Evolutionary conservation across 2,113 vertebrate species (phyloP).

Genomic region (Brachypodius melanocephalos): DNA sequence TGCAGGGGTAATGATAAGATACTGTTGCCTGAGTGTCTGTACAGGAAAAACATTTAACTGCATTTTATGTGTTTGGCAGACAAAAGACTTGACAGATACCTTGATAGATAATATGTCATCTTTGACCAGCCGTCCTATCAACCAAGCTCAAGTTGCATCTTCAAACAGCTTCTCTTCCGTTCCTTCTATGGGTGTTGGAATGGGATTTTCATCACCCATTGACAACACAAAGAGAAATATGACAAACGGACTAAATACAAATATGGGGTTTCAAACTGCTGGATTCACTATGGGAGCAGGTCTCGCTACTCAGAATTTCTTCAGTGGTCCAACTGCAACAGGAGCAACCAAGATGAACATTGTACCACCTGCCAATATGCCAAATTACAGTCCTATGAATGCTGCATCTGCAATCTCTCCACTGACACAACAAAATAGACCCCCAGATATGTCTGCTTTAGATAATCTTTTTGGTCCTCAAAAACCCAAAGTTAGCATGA

Average conservation of each 20-base stretch:
- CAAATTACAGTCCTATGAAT: conserved; percentile 81
- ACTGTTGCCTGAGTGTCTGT: background rate
- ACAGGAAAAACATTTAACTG: background rate
- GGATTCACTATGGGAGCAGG: conserved; percentile 79
- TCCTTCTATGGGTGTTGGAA: conserved; percentile 70
- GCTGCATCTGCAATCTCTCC: conserved; percentile 61
- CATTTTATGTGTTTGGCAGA: conserved; percentile 74
- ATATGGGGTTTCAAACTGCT: conserved; percentile 82
- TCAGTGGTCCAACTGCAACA: conserved; percentile 66
- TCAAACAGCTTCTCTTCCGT: conserved; percentile 77
- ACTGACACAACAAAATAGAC: conserved; percentile 73
- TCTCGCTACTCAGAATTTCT: conserved; percentile 78
- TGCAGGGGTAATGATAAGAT: background rate
- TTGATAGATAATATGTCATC: conserved; percentile 90
- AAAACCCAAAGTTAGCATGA: conserved; percentile 94
- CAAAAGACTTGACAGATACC: conserved; percentile 93
- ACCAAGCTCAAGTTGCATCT: conserved; percentile 74
- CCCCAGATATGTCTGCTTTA: conserved; percentile 86
- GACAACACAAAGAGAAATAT: conserved; percentile 76
- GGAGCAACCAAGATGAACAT: conserved; percentile 69
- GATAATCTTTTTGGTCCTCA: conserved; percentile 90
- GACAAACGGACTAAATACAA: conserved; percentile 84
- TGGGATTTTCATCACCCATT: conserved; percentile 73
- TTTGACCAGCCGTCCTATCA: conserved; percentile 79
- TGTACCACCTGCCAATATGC: conserved; percentile 79